phyloP scores from a whole-genome alignment of 2,113 vertebrate species.

The Salminus brasiliensis region DNA sequence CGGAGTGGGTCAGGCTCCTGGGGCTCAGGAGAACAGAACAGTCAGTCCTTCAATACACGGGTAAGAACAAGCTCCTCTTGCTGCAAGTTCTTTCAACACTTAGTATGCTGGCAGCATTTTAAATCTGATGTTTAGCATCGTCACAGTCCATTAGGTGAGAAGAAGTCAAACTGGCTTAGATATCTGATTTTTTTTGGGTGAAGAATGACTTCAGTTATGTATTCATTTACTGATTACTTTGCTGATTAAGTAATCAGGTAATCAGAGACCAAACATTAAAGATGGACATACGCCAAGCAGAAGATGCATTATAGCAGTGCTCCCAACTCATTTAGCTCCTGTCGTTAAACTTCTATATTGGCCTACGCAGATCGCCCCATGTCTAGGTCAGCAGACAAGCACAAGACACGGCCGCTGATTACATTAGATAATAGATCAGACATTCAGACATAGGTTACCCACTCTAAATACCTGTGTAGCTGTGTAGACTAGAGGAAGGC shows the following conservation, averaged over 20 bases:
- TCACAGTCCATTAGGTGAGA: slow-evolving; percentile 5
- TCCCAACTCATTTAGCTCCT: background rate
- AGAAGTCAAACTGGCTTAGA: background rate
- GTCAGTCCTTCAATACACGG: slow-evolving; percentile 86
- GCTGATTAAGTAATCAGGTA: background rate
- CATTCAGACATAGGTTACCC: background rate
- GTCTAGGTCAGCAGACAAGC: background rate
- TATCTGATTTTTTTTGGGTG: background rate
- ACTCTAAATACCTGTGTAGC: background rate
- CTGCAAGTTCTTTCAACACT: background rate
- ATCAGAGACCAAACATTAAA: background rate
- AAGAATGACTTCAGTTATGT: background rate
- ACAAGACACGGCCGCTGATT: background rate
- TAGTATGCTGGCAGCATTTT: background rate
- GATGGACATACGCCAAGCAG: background rate
- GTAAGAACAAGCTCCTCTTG: slow-evolving; percentile 70
- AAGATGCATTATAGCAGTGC: background rate
- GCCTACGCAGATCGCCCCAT: background rate
- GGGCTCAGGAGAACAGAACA: slow-evolving; percentile 86
- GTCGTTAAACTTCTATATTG: background rate
- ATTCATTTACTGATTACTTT: background rate
- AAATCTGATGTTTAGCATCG: background rate
- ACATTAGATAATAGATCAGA: slow-evolving; percentile 5
- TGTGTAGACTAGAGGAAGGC: too few species aligned
- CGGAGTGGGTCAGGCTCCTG: slow-evolving; percentile 85